Base-by-base conservation (phyloP, 2,797 vertebrate species). In the Microctenopoma stevenorrisi region DNA sequence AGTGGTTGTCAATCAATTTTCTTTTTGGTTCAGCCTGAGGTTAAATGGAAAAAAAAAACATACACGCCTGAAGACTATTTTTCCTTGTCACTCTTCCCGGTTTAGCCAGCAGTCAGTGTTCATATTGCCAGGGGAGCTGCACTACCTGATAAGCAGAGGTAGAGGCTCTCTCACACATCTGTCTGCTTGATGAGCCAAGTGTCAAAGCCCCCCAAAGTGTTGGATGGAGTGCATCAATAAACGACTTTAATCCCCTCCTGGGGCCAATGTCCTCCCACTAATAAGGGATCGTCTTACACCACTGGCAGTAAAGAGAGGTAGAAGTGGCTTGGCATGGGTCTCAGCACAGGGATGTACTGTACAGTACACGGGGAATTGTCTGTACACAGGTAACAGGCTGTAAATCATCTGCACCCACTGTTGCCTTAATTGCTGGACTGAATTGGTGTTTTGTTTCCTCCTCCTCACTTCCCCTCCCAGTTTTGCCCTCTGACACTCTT, bases 171-270 rank as follows among this genome's bases (percentile, higher is more conserved):
- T 88, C 88, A 94, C 91, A 92, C 91, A 93, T 91, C 90, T 89
- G 91, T 91, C 91, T 86, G 77, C 88, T 85, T 92, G 93, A 94
- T 88, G 87, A 89, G 89, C 90, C 88, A 91, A 90, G 87, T 91
- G 91, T 93, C 91, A 92, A 88, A 91, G 90, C 82, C 88, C 84
- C 87, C 81, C 82, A 88, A 89, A 86, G 86, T 92, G 86, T 79
- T 84, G 89, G 91, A 93, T 92, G 89, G 87, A 94, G 89, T 90
- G 92, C 89, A 92, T 93, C 90, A 93, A 93, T 93, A 93, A 92
- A 93, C 78, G 84, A 83, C 87, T 91, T 91, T 94, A 94, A 94
- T 92, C 90, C 91, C 78, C 91, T 86, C 90, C 81, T 83, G 86
- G 90, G 91, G 89, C 92, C 91, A 87, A 90, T 92, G 92, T 91